Conservation (phyloP, 2,888 invertebrate genomes). For the Danaus chrysippus region DNA sequence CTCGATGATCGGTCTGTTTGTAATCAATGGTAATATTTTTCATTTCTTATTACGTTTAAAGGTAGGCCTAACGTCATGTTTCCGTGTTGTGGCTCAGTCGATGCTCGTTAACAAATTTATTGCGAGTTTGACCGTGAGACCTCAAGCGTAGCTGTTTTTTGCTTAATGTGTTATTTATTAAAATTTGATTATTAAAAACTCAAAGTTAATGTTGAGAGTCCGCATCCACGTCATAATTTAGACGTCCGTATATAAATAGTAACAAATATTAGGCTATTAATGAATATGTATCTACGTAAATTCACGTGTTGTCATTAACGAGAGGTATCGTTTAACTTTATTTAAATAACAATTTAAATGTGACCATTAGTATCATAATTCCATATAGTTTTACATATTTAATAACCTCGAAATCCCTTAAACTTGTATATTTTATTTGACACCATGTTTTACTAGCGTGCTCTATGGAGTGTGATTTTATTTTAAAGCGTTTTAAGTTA, state of each 20-base stretch:
- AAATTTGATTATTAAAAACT: constrained; percentile 70
- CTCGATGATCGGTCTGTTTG: constrained; percentile 9
- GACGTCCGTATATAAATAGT: constrained; percentile 56
- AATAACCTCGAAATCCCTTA: not conserved
- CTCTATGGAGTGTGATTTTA: not conserved
- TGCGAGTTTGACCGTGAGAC: constrained; percentile 75
- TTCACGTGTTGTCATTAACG: constrained; percentile 50
- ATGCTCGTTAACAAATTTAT: constrained; percentile 68
- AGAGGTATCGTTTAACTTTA: constrained; percentile 51
- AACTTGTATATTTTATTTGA: not conserved
- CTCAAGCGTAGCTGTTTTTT: constrained; percentile 70
- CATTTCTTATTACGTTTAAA: constrained; percentile 28
- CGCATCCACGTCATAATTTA: constrained; percentile 55
- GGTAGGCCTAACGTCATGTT: constrained; percentile 47
- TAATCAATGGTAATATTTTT: constrained; percentile 17
- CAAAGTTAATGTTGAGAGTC: constrained; percentile 56
- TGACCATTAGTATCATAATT: constrained; percentile 30
- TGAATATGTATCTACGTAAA: constrained; percentile 54
- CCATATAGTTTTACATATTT: not conserved
- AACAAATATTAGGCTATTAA: constrained; percentile 48
- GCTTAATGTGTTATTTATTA: constrained; percentile 75
- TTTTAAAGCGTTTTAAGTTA: not conserved
- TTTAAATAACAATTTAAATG: constrained; percentile 34
- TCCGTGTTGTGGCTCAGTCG: constrained; percentile 51
- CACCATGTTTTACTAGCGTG: not conserved